Conservation (phyloP, 2,888 invertebrate species). For the Troides helena region DNA sequence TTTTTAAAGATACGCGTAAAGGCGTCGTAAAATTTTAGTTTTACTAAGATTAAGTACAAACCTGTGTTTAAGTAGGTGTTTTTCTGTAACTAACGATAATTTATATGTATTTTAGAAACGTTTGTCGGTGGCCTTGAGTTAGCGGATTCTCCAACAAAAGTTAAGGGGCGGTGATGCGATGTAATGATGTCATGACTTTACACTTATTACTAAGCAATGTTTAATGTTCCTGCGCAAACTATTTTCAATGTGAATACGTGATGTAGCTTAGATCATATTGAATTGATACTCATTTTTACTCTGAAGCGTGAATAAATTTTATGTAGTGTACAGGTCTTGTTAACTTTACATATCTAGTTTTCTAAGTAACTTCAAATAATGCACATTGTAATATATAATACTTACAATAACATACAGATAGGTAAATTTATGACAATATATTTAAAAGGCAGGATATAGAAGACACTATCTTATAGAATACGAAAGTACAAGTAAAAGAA, state of each 20-base stretch:
- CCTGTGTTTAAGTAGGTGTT: slow-evolving; percentile 9
- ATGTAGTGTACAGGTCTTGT: background rate
- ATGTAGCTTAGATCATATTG: slow-evolving; percentile 34
- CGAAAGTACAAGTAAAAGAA: slow-evolving; percentile 21
- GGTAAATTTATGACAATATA: too few species aligned
- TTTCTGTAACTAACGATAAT: slow-evolving; percentile 10
- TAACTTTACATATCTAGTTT: too few species aligned
- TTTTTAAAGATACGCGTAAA: background rate
- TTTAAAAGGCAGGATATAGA: too few species aligned
- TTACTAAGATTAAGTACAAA: slow-evolving; percentile 11
- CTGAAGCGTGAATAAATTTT: slow-evolving; percentile 13
- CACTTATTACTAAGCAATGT: slow-evolving; percentile 29
- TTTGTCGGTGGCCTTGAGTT: slow-evolving; percentile 22
- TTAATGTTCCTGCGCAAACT: slow-evolving; percentile 15
- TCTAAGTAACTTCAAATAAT: too few species aligned
- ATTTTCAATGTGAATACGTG: slow-evolving; percentile 31
- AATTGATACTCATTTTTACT: slow-evolving; percentile 29
- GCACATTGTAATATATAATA: too few species aligned
- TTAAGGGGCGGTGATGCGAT: slow-evolving; percentile 34
- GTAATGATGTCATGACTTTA: slow-evolving; percentile 38
- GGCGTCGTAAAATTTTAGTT: background rate
- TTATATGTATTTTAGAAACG: slow-evolving; percentile 16
- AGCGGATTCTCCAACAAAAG: slow-evolving; percentile 31
- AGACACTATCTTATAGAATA: background rate
- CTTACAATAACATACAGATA: too few species aligned